Evolutionary conservation across 1,140 invertebrate species (phyloP), one percentile per base, ranked within the genome.

Genomic region (Trypoxylus dichotomus): DNA sequence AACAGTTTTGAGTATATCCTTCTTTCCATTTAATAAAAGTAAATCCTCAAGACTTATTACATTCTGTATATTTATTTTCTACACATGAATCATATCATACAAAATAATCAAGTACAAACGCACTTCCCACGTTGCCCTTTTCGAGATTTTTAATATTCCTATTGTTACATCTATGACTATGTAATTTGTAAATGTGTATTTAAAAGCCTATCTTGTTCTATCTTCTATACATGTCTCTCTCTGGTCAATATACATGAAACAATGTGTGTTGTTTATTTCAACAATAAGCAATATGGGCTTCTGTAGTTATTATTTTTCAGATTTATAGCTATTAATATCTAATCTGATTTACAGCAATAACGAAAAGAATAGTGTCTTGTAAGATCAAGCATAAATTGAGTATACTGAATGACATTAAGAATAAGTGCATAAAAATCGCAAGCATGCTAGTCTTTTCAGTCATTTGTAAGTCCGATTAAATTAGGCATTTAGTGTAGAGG

Each of bases 401-500:
- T 37, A 37, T 37, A 37, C 10, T 32, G 32, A 32, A 32, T 32
- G 7, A 32, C 2, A 32, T 32, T 54, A 47, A 13, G 43, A 19
- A 54, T 54, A 54, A 54, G 11, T 54, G 19, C 15, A 19, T 5
- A 15, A 15, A 54, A n/a, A 19, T 0, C 15, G 15, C 15, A 54
- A 54, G 19, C 15, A 54, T 15, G 47, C 47, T 19, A 54, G 47
- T 54, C 47, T 54, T 47, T 54, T 54, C 47, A 2, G 47, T 54
- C 47, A 54, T 54, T 54, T 54, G 47, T 54, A 54, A 54, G 19
- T 54, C 15, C 78, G 74, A 41, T 47, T 54, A 29, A 32, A 76
- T 58, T 76, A 78, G 78, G 76, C 76, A 58, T 73, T 75, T 83
- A 83, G 82, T 83, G 82, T 83, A 83, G 79, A 78, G 79, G 82